Evolutionary conservation across 2,888 invertebrate species (phyloP).

Genomic region (Dolichopus griseipennis): DNA sequence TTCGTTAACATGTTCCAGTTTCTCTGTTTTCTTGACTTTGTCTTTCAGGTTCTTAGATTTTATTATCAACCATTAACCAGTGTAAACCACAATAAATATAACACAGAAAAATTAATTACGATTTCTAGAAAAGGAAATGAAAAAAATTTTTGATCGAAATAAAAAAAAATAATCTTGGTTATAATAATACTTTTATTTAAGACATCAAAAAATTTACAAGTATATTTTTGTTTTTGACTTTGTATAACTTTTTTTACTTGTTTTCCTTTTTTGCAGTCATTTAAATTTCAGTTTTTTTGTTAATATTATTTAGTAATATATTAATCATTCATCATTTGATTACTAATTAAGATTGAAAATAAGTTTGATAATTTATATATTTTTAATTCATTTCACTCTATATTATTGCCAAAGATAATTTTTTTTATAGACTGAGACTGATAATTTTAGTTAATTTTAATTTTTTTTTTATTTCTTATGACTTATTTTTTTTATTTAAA

Average conservation of each 20-base stretch:
- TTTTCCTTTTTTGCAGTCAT: not conserved
- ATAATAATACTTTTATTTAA: not conserved
- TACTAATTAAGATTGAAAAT: not conserved
- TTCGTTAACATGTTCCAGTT: too few species aligned
- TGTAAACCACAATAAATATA: too few species aligned
- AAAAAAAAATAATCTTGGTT: not conserved
- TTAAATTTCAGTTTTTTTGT: not conserved
- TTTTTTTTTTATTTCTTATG: too few species aligned
- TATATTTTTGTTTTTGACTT: not conserved
- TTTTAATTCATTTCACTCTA: not conserved
- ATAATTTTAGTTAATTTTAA: too few species aligned
- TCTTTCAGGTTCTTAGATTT: too few species aligned
- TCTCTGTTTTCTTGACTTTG: too few species aligned
- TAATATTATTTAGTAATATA: not conserved
- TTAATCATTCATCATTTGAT: not conserved
- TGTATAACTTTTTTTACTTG: not conserved
- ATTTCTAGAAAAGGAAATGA: too few species aligned
- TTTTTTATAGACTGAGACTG: too few species aligned
- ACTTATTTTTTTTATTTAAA: too few species aligned
- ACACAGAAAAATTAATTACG: too few species aligned
- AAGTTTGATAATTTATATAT: not conserved
- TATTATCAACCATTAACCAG: too few species aligned
- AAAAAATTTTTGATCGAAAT: too few species aligned
- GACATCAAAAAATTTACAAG: conserved; percentile 6
- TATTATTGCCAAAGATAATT: not conserved